phyloP scores from a whole-genome alignment of 2,888 invertebrate species.

The Eristalis arbustorum region DNA sequence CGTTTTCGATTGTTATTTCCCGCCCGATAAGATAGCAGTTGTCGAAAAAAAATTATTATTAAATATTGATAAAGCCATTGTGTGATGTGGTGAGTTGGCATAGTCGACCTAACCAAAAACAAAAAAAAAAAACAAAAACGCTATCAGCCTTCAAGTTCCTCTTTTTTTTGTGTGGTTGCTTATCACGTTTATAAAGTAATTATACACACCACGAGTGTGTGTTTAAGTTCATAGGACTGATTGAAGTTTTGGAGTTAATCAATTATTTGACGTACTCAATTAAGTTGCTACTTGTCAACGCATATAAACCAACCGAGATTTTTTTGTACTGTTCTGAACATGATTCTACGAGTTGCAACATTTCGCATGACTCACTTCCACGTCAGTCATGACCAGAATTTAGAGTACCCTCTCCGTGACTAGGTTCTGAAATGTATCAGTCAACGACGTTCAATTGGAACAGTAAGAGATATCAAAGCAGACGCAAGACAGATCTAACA shows the following conservation, averaged over 20 bases:
- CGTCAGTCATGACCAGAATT: background rate
- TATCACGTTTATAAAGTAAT: conserved; percentile 51
- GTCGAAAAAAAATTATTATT: conserved; percentile 55
- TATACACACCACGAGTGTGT: background rate
- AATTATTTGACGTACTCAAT: background rate
- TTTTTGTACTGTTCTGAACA: background rate
- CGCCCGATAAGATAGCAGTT: conserved; percentile 59
- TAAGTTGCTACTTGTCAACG: background rate
- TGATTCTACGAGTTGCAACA: background rate
- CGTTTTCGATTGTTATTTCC: conserved; percentile 51
- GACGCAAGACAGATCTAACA: background rate
- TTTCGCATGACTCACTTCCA: background rate
- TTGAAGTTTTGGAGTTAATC: background rate
- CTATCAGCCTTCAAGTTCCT: conserved; percentile 36
- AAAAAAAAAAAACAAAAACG: background rate
- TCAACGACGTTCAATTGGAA: background rate
- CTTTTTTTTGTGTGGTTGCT: conserved; percentile 20
- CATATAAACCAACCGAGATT: background rate
- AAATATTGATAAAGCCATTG: conserved; percentile 53
- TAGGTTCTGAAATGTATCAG: background rate
- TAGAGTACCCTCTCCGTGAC: background rate
- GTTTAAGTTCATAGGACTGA: background rate
- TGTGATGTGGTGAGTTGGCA: conserved; percentile 8
- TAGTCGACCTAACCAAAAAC: conserved; percentile 11
- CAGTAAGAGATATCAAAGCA: background rate